Evolutionary conservation across 2,797 vertebrate species (phyloP).

Genomic region (Leptodactylus fallax): DNA sequence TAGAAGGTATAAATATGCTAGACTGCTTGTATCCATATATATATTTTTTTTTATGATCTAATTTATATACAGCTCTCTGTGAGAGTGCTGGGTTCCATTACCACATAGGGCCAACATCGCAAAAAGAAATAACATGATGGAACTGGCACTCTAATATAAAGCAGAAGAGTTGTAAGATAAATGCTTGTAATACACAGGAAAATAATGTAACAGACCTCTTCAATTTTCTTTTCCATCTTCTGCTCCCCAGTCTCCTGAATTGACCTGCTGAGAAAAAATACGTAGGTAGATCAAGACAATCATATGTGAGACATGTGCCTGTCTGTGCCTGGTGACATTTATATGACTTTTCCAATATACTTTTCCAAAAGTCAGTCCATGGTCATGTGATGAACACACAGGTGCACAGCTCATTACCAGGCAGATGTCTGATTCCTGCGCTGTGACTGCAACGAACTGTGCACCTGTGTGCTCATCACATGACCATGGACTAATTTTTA

Average conservation of each 20-base stretch:
- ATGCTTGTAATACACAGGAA: background rate
- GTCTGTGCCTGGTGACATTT: background rate
- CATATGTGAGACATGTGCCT: background rate
- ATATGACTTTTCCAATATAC: too few species aligned
- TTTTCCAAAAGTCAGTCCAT: too few species aligned
- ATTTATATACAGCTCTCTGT: background rate
- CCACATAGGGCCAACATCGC: background rate
- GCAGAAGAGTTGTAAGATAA: background rate
- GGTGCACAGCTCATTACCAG: too few species aligned
- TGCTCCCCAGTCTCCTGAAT: slow-evolving; percentile 91
- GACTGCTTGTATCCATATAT: too few species aligned
- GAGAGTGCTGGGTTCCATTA: background rate
- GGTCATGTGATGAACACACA: too few species aligned
- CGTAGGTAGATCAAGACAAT: background rate
- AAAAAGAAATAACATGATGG: background rate
- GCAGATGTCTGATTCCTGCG: too few species aligned
- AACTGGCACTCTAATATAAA: background rate
- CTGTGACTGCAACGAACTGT: too few species aligned
- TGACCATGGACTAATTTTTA: too few species aligned
- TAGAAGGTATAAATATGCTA: background rate
- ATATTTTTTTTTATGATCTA: too few species aligned
- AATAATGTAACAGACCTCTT: slow-evolving; percentile 85
- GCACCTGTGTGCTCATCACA: too few species aligned
- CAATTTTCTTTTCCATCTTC: slow-evolving; percentile 91
- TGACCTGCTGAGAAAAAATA: slow-evolving; percentile 78